Evolutionary conservation across 2,113 vertebrate species (phyloP).

Genomic region (Hirundichthys speculiger): DNA sequence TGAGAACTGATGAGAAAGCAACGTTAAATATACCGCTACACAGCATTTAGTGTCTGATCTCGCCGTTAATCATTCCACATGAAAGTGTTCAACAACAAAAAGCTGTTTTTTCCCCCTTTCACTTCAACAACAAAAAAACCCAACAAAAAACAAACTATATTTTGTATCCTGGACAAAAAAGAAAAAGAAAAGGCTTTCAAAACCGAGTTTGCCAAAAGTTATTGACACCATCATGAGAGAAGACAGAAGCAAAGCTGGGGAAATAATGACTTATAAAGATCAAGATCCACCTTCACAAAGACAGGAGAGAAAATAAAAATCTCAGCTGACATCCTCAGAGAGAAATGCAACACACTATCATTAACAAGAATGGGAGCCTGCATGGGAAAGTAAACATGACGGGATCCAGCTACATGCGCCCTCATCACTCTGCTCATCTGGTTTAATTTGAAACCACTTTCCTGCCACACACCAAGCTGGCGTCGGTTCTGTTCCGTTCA

Average conservation of each 20-base stretch:
- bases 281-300: slow-evolving; percentile 1
- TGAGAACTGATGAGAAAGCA: slow-evolving; percentile 50
- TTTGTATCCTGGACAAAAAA: neutral
- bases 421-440: no score
- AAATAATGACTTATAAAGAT: slow-evolving; percentile 10
- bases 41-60: slow-evolving; percentile 56
- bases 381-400: slow-evolving; percentile 4
- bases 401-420: slow-evolving; percentile 6
- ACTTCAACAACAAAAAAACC: slow-evolving; percentile 44
- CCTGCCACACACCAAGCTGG: neutral
- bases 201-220: slow-evolving; percentile 16
- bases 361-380: slow-evolving; percentile 11
- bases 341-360: no score
- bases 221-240: slow-evolving; percentile 37
- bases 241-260: slow-evolving; percentile 18
- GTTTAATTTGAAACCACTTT: no score
- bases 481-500: slow-evolving; percentile 2
- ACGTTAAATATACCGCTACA: slow-evolving; percentile 28
- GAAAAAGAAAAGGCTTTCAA: slow-evolving; percentile 34
- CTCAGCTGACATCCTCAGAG: slow-evolving; percentile 8
- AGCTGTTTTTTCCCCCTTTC: slow-evolving; percentile 3
- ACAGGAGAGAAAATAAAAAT: slow-evolving; percentile 24
- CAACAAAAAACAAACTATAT: slow-evolving; percentile 32
- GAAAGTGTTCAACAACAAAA: slow-evolving; percentile 61
- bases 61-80: slow-evolving; percentile 60